phyloP scores from a whole-genome alignment of 2,113 vertebrate species.

The Oryzias woworae region DNA sequence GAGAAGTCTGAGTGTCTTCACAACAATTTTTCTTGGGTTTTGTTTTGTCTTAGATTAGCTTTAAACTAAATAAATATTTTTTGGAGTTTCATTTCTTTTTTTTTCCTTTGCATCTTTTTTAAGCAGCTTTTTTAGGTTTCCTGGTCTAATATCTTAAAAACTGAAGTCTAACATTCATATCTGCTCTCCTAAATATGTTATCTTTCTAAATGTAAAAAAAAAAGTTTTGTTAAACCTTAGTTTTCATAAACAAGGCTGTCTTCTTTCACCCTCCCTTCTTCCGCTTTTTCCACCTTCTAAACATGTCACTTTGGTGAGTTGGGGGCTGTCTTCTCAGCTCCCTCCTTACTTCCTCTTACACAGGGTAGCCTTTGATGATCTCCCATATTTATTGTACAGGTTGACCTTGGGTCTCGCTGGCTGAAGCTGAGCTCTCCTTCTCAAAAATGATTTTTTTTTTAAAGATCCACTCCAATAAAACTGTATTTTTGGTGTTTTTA shows the following conservation, averaged over 20 bases:
- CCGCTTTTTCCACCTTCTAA: slow-evolving; percentile 27
- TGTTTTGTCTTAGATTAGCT: slow-evolving; percentile 32
- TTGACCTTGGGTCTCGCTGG: slow-evolving; percentile 3
- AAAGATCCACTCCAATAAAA: no score
- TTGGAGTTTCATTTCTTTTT: slow-evolving; percentile 1
- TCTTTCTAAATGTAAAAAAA: no score
- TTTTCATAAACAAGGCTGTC: neutral
- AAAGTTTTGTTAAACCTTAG: no score
- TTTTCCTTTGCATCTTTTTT: neutral
- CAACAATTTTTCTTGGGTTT: neutral
- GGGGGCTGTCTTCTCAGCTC: slow-evolving; percentile 53
- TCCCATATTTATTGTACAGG: slow-evolving; percentile 34
- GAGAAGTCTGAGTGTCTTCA: slow-evolving; percentile 13
- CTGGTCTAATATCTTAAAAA: slow-evolving; percentile 11
- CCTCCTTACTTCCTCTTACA: slow-evolving; percentile 54
- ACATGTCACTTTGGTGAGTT: slow-evolving; percentile 67
- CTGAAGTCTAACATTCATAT: slow-evolving; percentile 13
- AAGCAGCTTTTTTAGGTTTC: slow-evolving; percentile 50
- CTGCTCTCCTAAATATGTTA: slow-evolving; percentile 15
- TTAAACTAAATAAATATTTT: slow-evolving; percentile 27
- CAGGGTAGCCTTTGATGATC: slow-evolving; percentile 49
- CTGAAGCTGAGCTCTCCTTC: slow-evolving; percentile 9
- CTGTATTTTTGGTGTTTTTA: no score
- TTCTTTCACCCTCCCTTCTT: neutral
- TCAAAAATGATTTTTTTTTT: no score